Evolutionary conservation across 1,140 invertebrate species (phyloP).

Genomic region (Drosophila kurseongensis): DNA sequence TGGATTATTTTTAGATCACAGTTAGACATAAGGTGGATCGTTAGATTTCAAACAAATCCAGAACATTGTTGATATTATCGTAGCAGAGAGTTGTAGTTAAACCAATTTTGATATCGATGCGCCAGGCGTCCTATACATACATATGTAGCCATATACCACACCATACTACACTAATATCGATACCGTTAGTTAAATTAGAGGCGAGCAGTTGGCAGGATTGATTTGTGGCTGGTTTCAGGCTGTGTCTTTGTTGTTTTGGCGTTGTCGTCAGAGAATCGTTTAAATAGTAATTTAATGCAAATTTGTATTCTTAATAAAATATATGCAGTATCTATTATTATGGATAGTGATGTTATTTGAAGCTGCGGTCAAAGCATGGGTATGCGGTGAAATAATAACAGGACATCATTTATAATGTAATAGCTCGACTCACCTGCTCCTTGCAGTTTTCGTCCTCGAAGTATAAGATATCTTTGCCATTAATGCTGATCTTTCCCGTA

Average conservation of each 20-base stretch:
- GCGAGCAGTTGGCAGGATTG: conserved; percentile 71
- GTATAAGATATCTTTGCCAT: conserved; percentile 91
- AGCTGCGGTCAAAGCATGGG: not conserved
- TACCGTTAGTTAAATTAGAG: conserved; percentile 60
- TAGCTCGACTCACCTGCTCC: conserved; percentile 88
- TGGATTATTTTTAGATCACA: conserved; percentile 43
- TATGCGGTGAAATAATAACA: no score
- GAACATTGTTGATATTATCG: conserved; percentile 77
- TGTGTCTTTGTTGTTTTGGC: conserved; percentile 79
- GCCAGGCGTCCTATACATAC: conserved; percentile 50
- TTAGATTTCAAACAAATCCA: conserved; percentile 16
- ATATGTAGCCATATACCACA: conserved; percentile 56
- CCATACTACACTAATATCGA: conserved; percentile 40
- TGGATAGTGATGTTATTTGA: not conserved
- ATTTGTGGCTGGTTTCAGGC: conserved; percentile 77
- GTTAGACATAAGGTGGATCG: conserved; percentile 20
- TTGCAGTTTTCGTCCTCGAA: conserved; percentile 89
- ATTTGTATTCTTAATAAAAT: conserved; percentile 61
- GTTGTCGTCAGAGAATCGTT: conserved; percentile 72
- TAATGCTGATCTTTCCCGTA: conserved; percentile 92
- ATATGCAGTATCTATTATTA: conserved; percentile 57
- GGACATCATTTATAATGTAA: no score
- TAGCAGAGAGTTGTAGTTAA: conserved; percentile 59
- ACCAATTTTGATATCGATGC: conserved; percentile 51
- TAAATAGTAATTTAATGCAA: conserved; percentile 62